These are phyloP conservation scores for Propithecus coquereli DNA, from an alignment of 2,113 vertebrate species.

Conservation along the genomic window DNA sequence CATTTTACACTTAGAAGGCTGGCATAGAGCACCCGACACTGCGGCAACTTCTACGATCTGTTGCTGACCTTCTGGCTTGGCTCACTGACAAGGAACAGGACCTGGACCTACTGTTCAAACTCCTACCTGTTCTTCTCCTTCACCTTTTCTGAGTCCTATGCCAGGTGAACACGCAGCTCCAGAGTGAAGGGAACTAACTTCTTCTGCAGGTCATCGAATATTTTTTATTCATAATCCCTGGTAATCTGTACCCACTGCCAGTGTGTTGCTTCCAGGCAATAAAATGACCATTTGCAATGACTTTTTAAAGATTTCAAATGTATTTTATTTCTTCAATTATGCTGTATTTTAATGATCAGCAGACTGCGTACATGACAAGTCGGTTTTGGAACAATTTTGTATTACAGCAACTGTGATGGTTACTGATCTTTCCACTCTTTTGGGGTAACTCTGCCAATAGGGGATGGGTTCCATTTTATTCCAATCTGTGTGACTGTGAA, in stretches of 20 bases:
- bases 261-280: background rate
- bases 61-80: background rate
- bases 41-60: background rate
- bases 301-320: slow-evolving; percentile 45
- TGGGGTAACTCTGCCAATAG: slow-evolving; percentile 89
- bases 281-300: background rate
- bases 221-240: background rate
- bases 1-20: background rate
- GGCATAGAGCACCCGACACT: background rate
- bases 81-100: background rate
- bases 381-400: slow-evolving; percentile 49
- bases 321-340: slow-evolving; percentile 81
- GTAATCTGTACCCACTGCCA: background rate
- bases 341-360: slow-evolving; percentile 59
- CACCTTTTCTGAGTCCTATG: background rate
- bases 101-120: background rate
- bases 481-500: slow-evolving; percentile 82
- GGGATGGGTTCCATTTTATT: slow-evolving; percentile 91
- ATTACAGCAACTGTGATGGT: background rate
- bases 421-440: slow-evolving; percentile 86
- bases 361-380: background rate
- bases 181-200: background rate
- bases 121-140: background rate
- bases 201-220: background rate
- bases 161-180: background rate